Evolutionary conservation across 2,113 vertebrate species (phyloP), one percentile per base, ranked within the genome.

Genomic region (Stigmatopora nigra): DNA sequence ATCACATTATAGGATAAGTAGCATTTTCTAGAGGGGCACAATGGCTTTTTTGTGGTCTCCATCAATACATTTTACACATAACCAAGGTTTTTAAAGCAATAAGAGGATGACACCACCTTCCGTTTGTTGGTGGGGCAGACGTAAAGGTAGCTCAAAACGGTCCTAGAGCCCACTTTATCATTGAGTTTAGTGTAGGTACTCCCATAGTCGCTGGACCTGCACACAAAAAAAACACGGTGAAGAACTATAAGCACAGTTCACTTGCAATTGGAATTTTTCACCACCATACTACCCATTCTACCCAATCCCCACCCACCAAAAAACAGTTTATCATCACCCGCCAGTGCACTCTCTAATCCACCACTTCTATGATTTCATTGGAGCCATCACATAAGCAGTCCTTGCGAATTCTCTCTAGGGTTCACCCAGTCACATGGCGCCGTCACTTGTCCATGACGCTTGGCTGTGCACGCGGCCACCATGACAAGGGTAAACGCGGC

Each of bases 71-170:
- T 31, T 31, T 3, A 31, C 2, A 31, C 25, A 31, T 31, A 3
- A 3, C 25, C 25, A 31, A 31, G 25, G 25, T 31, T 31, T 31
- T 31, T 31, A 68, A 78, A 81, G 69, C 57, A 68, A 66, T 0
- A 63, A 0, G 44, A 20, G 36, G 66, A 66, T 61, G 84, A 83
- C 60, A 82, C 71, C 61, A 98, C 96, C 95, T 98, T 98, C 84
- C 85, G 93, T 86, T 97, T 96, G 90, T 98, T 98, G 81, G 94
- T 95, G 25, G 96, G 95, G 78, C 94, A 95, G 84, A 98, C 95
- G 4, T 98, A 98, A 3, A 98, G 89, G 81, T 97, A 98, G 83
- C 94, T 97, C 65, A 98, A 89, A 68, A 98, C 93, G 0, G 93
- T 97, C 87, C 95, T 95, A 81, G 94, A 86, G 57, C 94, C 94